Evolutionary conservation across 2,797 vertebrate genomes (phyloP).

Genomic region (Novumbra hubbsi): DNA sequence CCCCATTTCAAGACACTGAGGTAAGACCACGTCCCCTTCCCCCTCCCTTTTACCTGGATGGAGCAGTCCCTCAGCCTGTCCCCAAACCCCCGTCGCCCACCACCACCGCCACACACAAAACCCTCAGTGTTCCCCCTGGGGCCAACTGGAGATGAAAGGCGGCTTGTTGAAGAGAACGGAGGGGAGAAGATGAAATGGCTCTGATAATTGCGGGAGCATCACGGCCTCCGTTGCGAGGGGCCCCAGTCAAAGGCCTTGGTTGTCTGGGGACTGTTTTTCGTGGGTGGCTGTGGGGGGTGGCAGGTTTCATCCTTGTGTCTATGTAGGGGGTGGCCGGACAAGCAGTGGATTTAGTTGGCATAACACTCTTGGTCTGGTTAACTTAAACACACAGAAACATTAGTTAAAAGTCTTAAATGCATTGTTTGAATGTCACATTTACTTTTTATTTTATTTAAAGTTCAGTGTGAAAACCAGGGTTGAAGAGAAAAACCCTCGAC

Average conservation of each 20-base stretch:
- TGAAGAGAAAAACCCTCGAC: background rate
- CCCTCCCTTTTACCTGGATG: background rate
- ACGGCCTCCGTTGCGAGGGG: conserved; percentile 12
- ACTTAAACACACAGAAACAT: background rate
- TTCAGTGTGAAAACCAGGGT: background rate
- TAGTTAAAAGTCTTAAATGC: background rate
- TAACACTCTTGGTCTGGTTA: background rate
- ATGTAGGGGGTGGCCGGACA: conserved; percentile 5
- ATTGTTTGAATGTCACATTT: background rate
- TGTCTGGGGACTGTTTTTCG: conserved; percentile 18
- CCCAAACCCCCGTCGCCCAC: conserved; percentile 29
- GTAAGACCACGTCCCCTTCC: conserved; percentile 28
- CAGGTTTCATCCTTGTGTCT: conserved; percentile 6
- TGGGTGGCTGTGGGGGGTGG: conserved; percentile 7
- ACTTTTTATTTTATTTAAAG: background rate
- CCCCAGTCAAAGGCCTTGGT: conserved; percentile 28
- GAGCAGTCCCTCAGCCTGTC: conserved; percentile 5
- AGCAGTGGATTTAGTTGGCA: background rate
- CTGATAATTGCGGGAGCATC: conserved; percentile 37
- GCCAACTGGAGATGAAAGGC: conserved; percentile 70
- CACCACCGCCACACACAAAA: conserved; percentile 20
- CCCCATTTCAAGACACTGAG: conserved; percentile 62
- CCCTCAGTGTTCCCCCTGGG: conserved; percentile 67
- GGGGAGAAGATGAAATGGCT: conserved; percentile 63
- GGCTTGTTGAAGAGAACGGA: conserved; percentile 55